Evolutionary conservation across 2,888 invertebrate genomes (phyloP).

Genomic region (Tridacna gigas): DNA sequence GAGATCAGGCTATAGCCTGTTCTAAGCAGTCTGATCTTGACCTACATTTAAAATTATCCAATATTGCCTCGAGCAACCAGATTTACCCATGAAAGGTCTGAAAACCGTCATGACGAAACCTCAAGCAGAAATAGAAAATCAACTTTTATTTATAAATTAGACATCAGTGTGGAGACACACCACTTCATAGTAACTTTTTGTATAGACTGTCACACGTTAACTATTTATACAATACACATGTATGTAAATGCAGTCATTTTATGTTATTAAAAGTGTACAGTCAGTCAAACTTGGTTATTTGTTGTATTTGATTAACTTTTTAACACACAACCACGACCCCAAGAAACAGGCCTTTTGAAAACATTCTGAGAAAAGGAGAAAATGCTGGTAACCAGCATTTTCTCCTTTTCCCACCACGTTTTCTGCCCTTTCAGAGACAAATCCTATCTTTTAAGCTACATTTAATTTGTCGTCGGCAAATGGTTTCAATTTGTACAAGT

Average conservation of each 20-base stretch:
- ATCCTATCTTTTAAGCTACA: no score
- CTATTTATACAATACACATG: constrained; percentile 25
- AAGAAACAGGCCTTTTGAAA: neutral
- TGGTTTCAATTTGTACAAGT: no score
- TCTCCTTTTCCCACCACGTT: no score
- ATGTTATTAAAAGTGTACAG: constrained; percentile 30
- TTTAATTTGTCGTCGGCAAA: no score
- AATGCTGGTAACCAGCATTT: no score
- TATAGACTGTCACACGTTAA: constrained; percentile 7
- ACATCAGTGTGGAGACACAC: no score
- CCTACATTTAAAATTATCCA: no score
- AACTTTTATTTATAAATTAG: neutral
- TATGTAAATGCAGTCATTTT: constrained; percentile 1
- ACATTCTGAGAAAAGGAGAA: neutral
- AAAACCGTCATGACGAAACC: neutral
- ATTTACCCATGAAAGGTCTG: neutral
- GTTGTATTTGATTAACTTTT: neutral
- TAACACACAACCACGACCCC: no score
- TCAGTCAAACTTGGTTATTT: neutral
- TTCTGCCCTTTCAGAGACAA: no score
- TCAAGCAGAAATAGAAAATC: neutral
- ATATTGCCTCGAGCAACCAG: no score
- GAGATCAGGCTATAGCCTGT: no score
- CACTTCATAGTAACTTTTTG: neutral
- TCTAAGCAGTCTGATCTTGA: no score